A percentile compares a stretch with the other conserved stretches of the same genome.
These are phyloP conservation scores for Cylindroiulus punctatus DNA, from an alignment of 2,888 invertebrate species.

Conservation along the genomic window DNA sequence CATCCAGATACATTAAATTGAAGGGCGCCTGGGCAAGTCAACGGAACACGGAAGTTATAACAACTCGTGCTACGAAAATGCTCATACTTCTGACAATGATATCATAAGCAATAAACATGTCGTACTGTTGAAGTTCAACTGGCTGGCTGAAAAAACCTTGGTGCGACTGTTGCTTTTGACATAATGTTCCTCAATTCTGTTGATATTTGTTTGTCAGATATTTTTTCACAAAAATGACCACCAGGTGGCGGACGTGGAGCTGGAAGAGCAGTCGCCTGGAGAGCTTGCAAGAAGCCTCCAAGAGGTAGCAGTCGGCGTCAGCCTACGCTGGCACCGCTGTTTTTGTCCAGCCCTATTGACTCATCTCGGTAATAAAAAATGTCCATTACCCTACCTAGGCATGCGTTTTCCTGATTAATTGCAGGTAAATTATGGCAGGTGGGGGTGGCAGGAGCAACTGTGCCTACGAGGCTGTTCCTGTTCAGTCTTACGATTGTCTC, in stretches of 20 bases:
- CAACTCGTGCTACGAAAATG: neutral
- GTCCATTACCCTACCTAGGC: constrained; percentile 27
- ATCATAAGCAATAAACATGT: too few relatives aligned
- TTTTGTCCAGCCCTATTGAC: neutral
- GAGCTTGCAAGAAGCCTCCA: neutral
- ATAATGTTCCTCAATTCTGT: too few relatives aligned
- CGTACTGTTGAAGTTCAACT: too few relatives aligned
- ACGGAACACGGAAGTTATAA: neutral
- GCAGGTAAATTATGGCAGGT: constrained; percentile 42
- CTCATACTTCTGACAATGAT: too few relatives aligned
- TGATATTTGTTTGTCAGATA: too few relatives aligned
- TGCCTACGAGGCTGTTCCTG: constrained; percentile 36
- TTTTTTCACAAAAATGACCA: neutral
- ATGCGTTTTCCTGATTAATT: constrained; percentile 40
- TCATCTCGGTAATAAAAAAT: constrained; percentile 14
- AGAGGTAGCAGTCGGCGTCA: neutral
- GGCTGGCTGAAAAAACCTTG: too few relatives aligned
- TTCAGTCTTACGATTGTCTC: constrained; percentile 18
- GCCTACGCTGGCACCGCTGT: neutral
- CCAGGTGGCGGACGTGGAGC: neutral
- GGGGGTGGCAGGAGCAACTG: constrained; percentile 25
- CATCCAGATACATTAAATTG: constrained; percentile 4
- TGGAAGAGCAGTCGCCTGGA: neutral
- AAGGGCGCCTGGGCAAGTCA: neutral
- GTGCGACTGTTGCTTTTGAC: too few relatives aligned